Evolutionary conservation across 2,113 vertebrate species (phyloP).

Genomic region (Trinectes maculatus): DNA sequence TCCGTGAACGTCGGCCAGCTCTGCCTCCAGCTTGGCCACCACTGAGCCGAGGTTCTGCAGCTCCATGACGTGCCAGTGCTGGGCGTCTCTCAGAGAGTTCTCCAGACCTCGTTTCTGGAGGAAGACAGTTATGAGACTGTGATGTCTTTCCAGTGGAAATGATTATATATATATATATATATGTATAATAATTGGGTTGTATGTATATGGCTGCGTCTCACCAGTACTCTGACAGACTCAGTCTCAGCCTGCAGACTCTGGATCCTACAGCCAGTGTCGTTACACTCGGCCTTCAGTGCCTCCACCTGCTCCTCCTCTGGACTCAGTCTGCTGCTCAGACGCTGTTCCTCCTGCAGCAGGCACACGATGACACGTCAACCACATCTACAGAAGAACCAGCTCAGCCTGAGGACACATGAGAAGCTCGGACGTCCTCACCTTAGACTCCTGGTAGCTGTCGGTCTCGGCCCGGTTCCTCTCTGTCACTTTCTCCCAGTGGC

Average conservation of each 20-base stretch:
- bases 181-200: too few relatives aligned
- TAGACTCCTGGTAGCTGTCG: slow-evolving; percentile 83
- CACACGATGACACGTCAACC: background rate
- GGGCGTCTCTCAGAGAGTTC: slow-evolving; percentile 88
- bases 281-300: slow-evolving; percentile 85
- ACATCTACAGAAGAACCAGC: background rate
- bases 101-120: slow-evolving; percentile 92
- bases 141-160: background rate
- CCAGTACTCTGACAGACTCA: slow-evolving; percentile 92
- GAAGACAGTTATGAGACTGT: background rate
- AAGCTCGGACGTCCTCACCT: slow-evolving; percentile 76
- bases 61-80: slow-evolving; percentile 93
- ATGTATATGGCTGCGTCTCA: slow-evolving; percentile 57
- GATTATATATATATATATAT: too few relatives aligned
- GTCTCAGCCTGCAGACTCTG: slow-evolving; percentile 94
- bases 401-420: background rate
- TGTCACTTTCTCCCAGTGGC: slow-evolving; percentile 91
- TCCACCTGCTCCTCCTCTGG: slow-evolving; percentile 88
- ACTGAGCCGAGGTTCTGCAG: slow-evolving; percentile 92
- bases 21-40: slow-evolving; percentile 89
- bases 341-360: slow-evolving; percentile 71
- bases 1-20: slow-evolving; percentile 85
- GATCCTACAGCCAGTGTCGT: slow-evolving; percentile 86
- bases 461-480: slow-evolving; percentile 88
- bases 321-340: slow-evolving; percentile 76